Percentiles rank a stretch among this genome's conserved stretches.
Evolutionary conservation across 2,888 invertebrate species (phyloP).

Genomic region (Drosophila suboccidentalis): DNA sequence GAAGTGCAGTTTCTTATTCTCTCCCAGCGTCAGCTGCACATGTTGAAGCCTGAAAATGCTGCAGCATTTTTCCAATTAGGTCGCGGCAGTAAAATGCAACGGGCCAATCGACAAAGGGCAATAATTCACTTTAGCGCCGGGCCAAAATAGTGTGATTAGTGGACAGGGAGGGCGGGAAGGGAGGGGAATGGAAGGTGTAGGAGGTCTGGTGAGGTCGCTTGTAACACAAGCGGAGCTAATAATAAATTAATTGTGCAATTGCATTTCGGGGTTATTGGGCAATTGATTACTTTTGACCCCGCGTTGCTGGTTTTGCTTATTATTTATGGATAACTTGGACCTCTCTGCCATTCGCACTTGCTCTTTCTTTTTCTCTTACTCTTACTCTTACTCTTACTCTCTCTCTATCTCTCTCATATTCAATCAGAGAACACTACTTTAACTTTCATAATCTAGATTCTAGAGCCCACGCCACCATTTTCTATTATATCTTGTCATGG

Average conservation of each 20-base stretch:
- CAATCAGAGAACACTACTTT: slow-evolving; percentile 36
- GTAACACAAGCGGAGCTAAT: slow-evolving; percentile 47
- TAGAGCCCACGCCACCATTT: slow-evolving; percentile 22
- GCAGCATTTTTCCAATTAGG: slow-evolving; percentile 50
- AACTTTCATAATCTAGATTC: slow-evolving; percentile 33
- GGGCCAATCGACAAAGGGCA: slow-evolving; percentile 31
- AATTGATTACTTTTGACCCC: slow-evolving; percentile 50
- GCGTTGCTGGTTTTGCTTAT: slow-evolving; percentile 36
- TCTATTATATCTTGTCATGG: slow-evolving; percentile 38
- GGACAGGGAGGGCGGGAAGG: not conserved
- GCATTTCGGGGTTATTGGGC: slow-evolving; percentile 60
- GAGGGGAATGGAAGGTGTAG: not conserved
- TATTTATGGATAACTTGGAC: slow-evolving; percentile 48
- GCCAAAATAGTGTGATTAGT: slow-evolving; percentile 3
- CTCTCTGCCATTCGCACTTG: not conserved
- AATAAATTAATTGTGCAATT: slow-evolving; percentile 66
- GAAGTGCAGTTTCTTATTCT: slow-evolving; percentile 17
- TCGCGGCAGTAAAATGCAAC: slow-evolving; percentile 44
- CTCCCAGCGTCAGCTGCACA: slow-evolving; percentile 22
- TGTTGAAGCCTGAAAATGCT: slow-evolving; percentile 26
- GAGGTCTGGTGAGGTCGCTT: not conserved
- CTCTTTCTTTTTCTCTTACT: not conserved
- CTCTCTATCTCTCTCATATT: not conserved
- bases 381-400: not conserved
- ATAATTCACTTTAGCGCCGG: slow-evolving; percentile 48